phyloP scores from a whole-genome alignment of 2,888 invertebrate species.

The Drosophila neonasuta region DNA sequence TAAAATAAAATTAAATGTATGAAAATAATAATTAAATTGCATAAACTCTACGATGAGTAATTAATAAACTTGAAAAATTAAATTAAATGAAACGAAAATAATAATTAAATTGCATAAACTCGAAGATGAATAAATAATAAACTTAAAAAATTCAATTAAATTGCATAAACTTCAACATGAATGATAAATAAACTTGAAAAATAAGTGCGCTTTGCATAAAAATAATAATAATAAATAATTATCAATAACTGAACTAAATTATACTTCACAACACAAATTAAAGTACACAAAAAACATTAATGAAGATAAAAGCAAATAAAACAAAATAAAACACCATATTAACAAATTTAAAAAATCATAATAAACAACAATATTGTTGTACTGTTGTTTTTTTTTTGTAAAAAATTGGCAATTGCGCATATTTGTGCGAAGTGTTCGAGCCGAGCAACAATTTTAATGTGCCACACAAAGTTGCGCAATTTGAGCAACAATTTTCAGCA shows the following conservation, averaged over 20 bases:
- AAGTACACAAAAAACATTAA: background rate
- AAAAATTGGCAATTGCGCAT: slow-evolving; percentile 37
- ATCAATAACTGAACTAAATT: background rate
- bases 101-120: background rate
- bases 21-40: background rate
- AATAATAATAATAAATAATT: no score
- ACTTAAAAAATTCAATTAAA: no score
- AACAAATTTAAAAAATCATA: background rate
- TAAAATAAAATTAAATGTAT: no score
- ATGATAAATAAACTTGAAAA: background rate
- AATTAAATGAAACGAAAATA: background rate
- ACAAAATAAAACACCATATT: background rate
- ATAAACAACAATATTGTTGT: slow-evolving; percentile 4
- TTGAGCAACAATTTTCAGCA: slow-evolving; percentile 42
- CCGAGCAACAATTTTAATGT: slow-evolving; percentile 39
- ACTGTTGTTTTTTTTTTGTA: slow-evolving; percentile 8
- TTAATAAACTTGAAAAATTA: no score
- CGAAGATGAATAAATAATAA: no score
- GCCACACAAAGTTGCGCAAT: slow-evolving; percentile 44
- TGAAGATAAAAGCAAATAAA: background rate
- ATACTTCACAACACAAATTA: slow-evolving; percentile 15
- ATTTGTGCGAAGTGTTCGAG: slow-evolving; percentile 36
- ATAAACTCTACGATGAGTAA: no score
- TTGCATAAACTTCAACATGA: background rate
- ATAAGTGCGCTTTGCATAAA: no score